A percentile compares a stretch with the other conserved stretches of the same genome.
phyloP scores from a whole-genome alignment of 92 coral and sea anemone genomes.

The Palythoa caribaeorum region DNA sequence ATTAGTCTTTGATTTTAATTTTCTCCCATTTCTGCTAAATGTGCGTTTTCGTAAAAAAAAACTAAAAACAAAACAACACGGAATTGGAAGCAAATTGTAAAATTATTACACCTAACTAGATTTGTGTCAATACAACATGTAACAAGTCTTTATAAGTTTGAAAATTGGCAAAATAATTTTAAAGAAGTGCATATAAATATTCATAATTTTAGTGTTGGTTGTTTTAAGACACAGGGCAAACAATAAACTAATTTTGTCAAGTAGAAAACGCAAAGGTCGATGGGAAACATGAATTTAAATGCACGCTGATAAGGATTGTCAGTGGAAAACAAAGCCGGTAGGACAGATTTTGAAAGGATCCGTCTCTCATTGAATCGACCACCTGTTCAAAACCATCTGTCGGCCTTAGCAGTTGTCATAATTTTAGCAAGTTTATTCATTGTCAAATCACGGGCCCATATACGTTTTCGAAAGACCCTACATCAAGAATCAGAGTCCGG shows the following conservation, averaged over 20 bases:
- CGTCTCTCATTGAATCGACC: conserved; percentile 28
- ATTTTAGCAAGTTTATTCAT: conserved; percentile 9
- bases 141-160: conserved; percentile 32
- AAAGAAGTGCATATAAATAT: conserved; percentile 32
- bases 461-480: neutral
- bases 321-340: conserved; percentile 25
- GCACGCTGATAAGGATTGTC: conserved; percentile 27
- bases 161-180: conserved; percentile 27
- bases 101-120: neutral
- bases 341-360: conserved; percentile 40
- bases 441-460: neutral
- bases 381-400: conserved; percentile 40
- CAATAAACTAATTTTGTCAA: neutral
- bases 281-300: conserved; percentile 19
- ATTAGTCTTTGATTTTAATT: neutral
- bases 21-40: neutral
- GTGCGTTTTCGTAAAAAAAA: neutral
- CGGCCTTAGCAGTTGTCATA: conserved; percentile 34
- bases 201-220: conserved; percentile 30
- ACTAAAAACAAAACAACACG: neutral
- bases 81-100: neutral
- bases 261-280: conserved; percentile 31
- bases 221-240: conserved; percentile 16
- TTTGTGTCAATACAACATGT: neutral
- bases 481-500: neutral